Evolutionary conservation across 2,113 vertebrate species (phyloP), one percentile per base, ranked within the genome.

Genomic region (Erythrocercus mccallii): DNA sequence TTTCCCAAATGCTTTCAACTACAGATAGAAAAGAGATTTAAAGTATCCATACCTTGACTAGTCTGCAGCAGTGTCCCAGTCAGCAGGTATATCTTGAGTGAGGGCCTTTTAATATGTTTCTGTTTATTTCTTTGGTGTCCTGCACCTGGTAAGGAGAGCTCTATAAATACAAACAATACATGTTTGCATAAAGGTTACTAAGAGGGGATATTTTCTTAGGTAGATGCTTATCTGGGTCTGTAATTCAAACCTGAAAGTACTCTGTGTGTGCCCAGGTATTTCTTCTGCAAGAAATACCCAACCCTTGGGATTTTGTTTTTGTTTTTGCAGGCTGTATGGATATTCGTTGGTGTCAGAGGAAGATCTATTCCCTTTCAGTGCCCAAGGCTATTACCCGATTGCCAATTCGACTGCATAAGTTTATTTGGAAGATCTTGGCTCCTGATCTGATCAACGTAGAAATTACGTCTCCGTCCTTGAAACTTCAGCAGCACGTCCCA

Each of bases 341-440:
- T 69, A 15, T 82, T 53, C 73, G 69, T 5, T 87, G 87, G 9
- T 99, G 99, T 94, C 50, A 95, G 10, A n/a, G 62, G 86, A 95
- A 30, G 51, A 35, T 73, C 44, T 90, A 93, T 57, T 23, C 23
- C 5, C 98, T 99, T 77, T 91, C 45, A 4, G 96, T 99, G 33
- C 98, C 99, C 5, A 5, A 38, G 2, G 57, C 97, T 94, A 92
- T 98, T 40, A 74, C 97, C 31, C 97, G 93, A 20, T 96, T 99
- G 37, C 99, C 98, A 0, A 92, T 98, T 53, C 96, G 88, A 4
- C 97, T 99, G 24, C 95, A 97, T 5, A 98, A 92, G 81, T 98
- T 99, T 94, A 98, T 97, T 62, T 99, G 99, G 99, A 97, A 98
- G 85, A 38, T 99, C 40, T 90, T 53, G 21, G 96, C 98, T 81